Base-by-base conservation (phyloP, 2,888 invertebrate species). In the Scrobipalpa atriplicella region DNA sequence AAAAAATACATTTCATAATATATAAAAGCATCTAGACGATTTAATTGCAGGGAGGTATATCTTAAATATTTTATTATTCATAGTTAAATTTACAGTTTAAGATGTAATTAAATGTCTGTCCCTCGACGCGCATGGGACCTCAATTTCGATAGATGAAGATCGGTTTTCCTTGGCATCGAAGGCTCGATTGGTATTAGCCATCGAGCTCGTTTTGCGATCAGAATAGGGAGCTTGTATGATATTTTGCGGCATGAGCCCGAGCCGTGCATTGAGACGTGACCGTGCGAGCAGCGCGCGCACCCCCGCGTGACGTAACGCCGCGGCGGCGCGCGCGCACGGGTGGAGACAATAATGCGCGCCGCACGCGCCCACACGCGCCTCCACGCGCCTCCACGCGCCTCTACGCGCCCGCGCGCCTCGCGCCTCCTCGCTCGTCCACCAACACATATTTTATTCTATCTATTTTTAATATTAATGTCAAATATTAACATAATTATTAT, bases 381-480 rank as follows among this genome's bases (percentile, higher is more conserved):
- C 69, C 67, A 65, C 66, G 66, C 63, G 64, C 69, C 67, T 65
- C 8, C 7, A 47, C 47, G 43, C 13, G 43, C 13, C 11, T 13
- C 2, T 13, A 51, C 9, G 51, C 21, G 54, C 54, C 19, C 73
- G 76, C 78, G 77, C 79, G 78, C 82, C 79, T 81, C 83, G 84
- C 86, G 84, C 87, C 85, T 83, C 84, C 84, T 85, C 90, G 89
- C 90, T 88, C 90, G 87, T 87, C 89, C 87, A 90, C 90, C 85
- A 82, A 85, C 89, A 90, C 89, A 92, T 91, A 90, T 90, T 92
- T 91, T 90, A 91, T 90, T 92, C 91, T 89, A 87, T 89, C 89
- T 87, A 92, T 91, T 92, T 91, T 92, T 90, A 92, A 92, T 91
- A 92, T 89, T 90, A 91, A 91, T 90, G 90, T 92, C 91, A 91